A percentile compares a stretch with the other conserved stretches of the same genome.
These are phyloP conservation scores for Natrix natrix DNA, from an alignment of 2,797 vertebrate species.

Conservation along the genomic window DNA sequence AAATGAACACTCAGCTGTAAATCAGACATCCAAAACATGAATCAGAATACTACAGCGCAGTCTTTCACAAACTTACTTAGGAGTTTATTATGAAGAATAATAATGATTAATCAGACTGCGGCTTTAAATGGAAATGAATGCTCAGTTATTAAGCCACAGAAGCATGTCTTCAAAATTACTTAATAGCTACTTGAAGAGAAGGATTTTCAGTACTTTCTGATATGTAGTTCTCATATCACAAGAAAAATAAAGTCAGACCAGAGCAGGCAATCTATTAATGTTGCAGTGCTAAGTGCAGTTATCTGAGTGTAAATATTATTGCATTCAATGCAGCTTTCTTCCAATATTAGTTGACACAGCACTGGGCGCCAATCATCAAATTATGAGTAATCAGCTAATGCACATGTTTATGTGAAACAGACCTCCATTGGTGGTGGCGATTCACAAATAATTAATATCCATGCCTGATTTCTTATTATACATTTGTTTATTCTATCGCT, in stretches of 20 bases:
- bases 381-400: not conserved
- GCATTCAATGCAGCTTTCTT: not conserved
- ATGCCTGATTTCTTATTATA: not conserved
- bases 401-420: not conserved
- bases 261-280: not conserved
- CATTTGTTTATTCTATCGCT: not conserved
- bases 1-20: not conserved
- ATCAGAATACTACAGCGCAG: not conserved
- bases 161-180: not conserved
- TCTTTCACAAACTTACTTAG: not conserved
- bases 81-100: not conserved
- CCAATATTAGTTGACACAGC: not conserved
- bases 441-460: constrained; percentile 9
- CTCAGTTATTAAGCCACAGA: not conserved
- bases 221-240: not conserved
- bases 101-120: not conserved
- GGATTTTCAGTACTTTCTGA: not conserved
- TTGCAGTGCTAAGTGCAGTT: not conserved
- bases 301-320: not conserved
- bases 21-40: not conserved
- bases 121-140: not conserved
- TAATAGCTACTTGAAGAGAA: not conserved
- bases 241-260: not conserved
- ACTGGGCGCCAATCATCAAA: not conserved
- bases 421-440: not conserved